A percentile compares a stretch with the other conserved stretches of the same genome.
phyloP scores from a whole-genome alignment of 2,888 invertebrate genomes.

The Oxytorus armatus region DNA sequence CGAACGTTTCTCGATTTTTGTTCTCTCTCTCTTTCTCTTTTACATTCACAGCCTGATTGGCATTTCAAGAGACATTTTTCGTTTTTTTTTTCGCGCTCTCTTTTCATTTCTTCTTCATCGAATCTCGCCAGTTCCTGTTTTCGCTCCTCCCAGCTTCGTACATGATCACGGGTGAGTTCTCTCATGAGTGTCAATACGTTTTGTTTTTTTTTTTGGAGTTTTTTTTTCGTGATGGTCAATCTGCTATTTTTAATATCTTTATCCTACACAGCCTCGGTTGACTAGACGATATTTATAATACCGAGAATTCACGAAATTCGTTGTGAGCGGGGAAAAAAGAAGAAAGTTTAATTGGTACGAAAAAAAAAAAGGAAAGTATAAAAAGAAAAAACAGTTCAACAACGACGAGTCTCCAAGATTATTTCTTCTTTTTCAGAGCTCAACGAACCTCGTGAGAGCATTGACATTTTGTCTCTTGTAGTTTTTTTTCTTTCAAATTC shows the following conservation, averaged over 20 bases:
- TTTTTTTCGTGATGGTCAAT: constrained; percentile 52
- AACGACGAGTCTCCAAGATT: constrained; percentile 38
- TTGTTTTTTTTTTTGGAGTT: constrained; percentile 15
- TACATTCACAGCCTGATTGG: constrained; percentile 93
- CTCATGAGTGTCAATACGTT: constrained; percentile 55
- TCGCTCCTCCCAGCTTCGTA: neutral
- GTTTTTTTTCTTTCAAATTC: neutral
- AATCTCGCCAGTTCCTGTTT: neutral
- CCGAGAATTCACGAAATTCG: constrained; percentile 52
- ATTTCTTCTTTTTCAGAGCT: constrained; percentile 45
- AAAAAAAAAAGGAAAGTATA: neutral
- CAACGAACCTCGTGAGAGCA: constrained; percentile 58
- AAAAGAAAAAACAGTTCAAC: constrained; percentile 32
- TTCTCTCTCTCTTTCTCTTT: constrained; percentile 86
- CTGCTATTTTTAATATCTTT: too few species aligned
- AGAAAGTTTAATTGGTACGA: constrained; percentile 21
- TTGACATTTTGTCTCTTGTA: constrained; percentile 9
- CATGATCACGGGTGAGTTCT: constrained; percentile 45
- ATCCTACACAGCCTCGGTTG: constrained; percentile 53
- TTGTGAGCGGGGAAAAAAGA: constrained; percentile 38
- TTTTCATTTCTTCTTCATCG: neutral
- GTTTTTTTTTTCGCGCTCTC: neutral
- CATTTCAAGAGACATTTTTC: constrained; percentile 85
- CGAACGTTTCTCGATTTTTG: constrained; percentile 61
- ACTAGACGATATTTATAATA: constrained; percentile 58